Percentiles rank a stretch among this genome's conserved stretches.
Conservation (phyloP, 2,797 vertebrate genomes). For the Nannoperca obscura region DNA sequence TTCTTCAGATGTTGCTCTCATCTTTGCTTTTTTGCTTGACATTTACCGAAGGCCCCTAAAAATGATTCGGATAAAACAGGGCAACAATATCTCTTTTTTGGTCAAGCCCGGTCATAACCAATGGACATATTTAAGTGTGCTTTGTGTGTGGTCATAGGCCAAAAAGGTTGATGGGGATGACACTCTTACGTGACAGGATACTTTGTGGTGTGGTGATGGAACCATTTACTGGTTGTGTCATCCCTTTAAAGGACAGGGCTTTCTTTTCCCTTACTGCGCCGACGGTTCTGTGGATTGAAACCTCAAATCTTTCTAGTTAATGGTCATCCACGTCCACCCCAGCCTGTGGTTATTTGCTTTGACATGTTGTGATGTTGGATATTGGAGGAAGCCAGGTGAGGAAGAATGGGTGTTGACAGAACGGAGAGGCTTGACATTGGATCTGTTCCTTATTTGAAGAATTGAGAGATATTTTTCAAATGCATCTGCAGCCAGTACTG, state of each 20-base stretch:
- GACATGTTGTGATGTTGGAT: slow-evolving; percentile 35
- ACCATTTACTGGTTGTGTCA: slow-evolving; percentile 10
- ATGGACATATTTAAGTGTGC: slow-evolving; percentile 11
- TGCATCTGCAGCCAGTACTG: slow-evolving; percentile 47
- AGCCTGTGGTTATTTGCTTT: slow-evolving; percentile 27
- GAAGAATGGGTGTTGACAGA: slow-evolving; percentile 35
- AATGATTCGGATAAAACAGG: background rate
- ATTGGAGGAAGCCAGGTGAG: slow-evolving; percentile 26
- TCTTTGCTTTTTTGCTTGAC: background rate
- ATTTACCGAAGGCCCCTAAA: slow-evolving; percentile 1
- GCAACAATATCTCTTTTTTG: background rate
- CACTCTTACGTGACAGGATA: background rate
- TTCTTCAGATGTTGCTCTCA: slow-evolving; percentile 1
- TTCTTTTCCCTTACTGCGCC: background rate
- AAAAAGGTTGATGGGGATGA: background rate
- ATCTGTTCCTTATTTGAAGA: slow-evolving; percentile 53
- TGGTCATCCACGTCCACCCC: slow-evolving; percentile 17
- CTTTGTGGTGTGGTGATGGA: slow-evolving; percentile 13
- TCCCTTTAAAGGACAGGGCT: slow-evolving; percentile 11
- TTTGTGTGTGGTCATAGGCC: slow-evolving; percentile 8
- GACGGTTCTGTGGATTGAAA: slow-evolving; percentile 15
- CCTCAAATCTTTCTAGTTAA: background rate
- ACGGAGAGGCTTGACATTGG: slow-evolving; percentile 22
- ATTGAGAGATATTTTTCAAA: slow-evolving; percentile 52
- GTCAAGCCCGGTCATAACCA: background rate